Base-by-base conservation (phyloP, 2,888 invertebrate genomes). In the Drosophila peninsularis region DNA sequence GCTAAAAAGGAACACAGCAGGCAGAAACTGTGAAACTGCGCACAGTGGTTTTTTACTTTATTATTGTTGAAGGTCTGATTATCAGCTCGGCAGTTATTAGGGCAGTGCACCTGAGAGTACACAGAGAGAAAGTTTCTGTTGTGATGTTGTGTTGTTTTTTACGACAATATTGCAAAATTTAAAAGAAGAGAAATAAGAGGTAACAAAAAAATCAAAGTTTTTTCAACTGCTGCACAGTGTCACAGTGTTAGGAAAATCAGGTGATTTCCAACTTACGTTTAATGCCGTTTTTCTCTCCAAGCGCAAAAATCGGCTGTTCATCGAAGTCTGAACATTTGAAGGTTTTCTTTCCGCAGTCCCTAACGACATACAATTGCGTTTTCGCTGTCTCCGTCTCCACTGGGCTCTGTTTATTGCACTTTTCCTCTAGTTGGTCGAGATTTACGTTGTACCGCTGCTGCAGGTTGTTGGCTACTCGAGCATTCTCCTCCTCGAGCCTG, bases 201-300 rank as follows among this genome's bases (percentile, higher is more conserved):
- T 37, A 3, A 42, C 39, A 19, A 41, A 10, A 10, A 9, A 41
- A 19, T 41, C 0, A 39, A 17, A 39, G 17, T 2, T n/a, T 1
- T 11, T 41, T 41, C 0, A 11, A 4, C 1, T 13, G 42, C 21
- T 17, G 30, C 13, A 42, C 5, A 30, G 5, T 17, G 13, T 13
- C 24, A 56, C 49, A 24, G 4, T 24, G 24, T 5, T 24, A 24
- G n/a, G 6, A 11, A 67, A 62, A 70, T 75, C 71, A 68, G 65
- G 71, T 71, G 78, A 58, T 24, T 49, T 4, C 39, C 1, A 19
- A 67, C 72, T 75, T 63, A 78, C 75, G 9, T 70, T 75, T 78
- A 5, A 78, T 24, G 55, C 70, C 53, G 11, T 41, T 17, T 21
- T 42, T 24, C n/a, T 50, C 27, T 49, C 56, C 24, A 19, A 21